Conservation (phyloP, 2,888 invertebrate species). For the Lysandra bellargus region DNA sequence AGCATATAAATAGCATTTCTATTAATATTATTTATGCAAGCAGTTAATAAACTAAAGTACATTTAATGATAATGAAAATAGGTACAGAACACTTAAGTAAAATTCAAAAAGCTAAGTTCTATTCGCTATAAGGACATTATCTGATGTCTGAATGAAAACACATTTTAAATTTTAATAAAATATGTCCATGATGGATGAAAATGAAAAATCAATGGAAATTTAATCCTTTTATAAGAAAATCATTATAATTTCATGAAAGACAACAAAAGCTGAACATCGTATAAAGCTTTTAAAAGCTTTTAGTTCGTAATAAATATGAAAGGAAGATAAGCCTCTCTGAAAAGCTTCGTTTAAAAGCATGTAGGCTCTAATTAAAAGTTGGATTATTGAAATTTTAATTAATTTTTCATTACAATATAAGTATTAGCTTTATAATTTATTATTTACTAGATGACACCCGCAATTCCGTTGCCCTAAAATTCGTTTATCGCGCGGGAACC, state of each 20-base stretch:
- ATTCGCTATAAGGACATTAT: too few relatives aligned
- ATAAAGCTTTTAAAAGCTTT: constrained; percentile 16
- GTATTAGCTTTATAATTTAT: background rate
- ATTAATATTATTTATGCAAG: background rate
- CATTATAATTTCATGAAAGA: background rate
- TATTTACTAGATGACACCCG: background rate
- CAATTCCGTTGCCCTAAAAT: too few relatives aligned
- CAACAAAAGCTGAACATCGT: constrained; percentile 13
- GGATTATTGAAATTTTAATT: constrained; percentile 3
- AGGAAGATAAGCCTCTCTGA: background rate
- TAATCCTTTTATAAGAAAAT: constrained; percentile 7
- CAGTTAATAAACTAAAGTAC: too few relatives aligned
- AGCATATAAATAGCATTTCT: too few relatives aligned
- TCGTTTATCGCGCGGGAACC: too few relatives aligned
- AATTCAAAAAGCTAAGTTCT: too few relatives aligned
- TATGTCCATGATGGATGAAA: background rate
- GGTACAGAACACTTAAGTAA: background rate
- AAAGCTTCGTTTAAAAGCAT: background rate
- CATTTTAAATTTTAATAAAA: background rate
- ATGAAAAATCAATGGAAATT: background rate
- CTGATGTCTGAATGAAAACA: background rate
- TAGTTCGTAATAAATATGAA: constrained; percentile 5
- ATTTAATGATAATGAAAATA: background rate
- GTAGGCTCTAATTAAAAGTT: constrained; percentile 14
- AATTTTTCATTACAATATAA: background rate